A percentile compares a stretch with the other conserved stretches of the same genome.
Conservation (phyloP, 1,140 invertebrate genomes). For the Monomorium pharaonis region DNA sequence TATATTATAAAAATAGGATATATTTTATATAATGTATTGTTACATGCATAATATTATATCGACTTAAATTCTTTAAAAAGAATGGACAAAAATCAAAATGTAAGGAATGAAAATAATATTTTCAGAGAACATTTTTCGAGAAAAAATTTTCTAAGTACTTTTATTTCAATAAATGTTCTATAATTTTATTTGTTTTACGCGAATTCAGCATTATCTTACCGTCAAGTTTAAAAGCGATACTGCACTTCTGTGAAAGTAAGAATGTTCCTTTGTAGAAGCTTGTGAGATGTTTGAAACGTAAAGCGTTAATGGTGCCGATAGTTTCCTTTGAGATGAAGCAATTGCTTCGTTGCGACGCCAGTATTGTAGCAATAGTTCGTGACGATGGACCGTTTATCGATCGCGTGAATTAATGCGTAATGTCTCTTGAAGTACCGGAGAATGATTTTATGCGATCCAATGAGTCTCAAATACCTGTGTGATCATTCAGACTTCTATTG, state of each 20-base stretch:
- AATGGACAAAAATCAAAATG: not conserved
- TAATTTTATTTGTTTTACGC: not conserved
- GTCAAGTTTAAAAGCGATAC: not conserved
- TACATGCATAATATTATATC: not conserved
- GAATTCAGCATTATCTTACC: not conserved
- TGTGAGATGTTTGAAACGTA: conserved; percentile 7
- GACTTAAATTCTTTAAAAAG: no score
- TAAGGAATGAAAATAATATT: not conserved
- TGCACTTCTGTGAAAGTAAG: not conserved
- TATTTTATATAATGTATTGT: not conserved
- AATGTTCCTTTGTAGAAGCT: conserved; percentile 24
- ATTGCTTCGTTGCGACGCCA: conserved; percentile 23
- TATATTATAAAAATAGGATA: not conserved
- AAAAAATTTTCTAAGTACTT: not conserved
- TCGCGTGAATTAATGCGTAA: conserved; percentile 11
- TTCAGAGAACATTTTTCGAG: not conserved
- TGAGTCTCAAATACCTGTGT: conserved; percentile 7
- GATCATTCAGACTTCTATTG: not conserved
- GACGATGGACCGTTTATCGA: conserved; percentile 30
- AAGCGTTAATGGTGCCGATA: conserved; percentile 41
- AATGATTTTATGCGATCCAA: conserved; percentile 13
- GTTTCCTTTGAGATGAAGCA: conserved; percentile 50
- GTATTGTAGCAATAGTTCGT: conserved; percentile 47
- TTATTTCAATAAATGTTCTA: not conserved
- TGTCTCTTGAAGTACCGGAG: not conserved